phyloP scores from a whole-genome alignment of 2,113 vertebrate genomes.

The Lepisosteus osseus region DNA sequence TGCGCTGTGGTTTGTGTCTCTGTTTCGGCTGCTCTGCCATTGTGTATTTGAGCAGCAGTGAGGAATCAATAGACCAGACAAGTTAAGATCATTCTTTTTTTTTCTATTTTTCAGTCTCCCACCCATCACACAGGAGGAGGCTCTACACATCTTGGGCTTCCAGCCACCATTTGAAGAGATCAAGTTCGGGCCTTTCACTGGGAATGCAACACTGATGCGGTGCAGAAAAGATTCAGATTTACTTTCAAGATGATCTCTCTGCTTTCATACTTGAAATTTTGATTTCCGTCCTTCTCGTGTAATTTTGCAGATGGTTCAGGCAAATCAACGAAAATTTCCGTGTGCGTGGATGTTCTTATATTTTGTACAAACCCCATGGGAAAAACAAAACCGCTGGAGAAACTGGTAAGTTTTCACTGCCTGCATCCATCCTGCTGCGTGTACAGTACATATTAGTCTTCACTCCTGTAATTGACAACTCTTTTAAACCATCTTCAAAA shows the following conservation, averaged over 20 bases:
- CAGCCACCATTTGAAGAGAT: constrained; percentile 97
- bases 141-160: constrained; percentile 91
- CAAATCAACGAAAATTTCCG: constrained; percentile 96
- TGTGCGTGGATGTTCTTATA: constrained; percentile 91
- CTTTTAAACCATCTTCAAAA: no score
- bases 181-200: constrained; percentile 97
- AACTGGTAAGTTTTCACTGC: constrained; percentile 68
- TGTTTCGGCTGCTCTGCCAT: no score
- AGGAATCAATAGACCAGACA: no score
- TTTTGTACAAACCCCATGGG: constrained; percentile 95
- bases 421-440: no score
- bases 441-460: no score
- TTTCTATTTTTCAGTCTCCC: constrained; percentile 68
- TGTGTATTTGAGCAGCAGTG: no score
- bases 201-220: constrained; percentile 97
- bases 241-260: background rate
- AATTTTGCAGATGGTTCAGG: constrained; percentile 88
- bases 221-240: constrained; percentile 36
- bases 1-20: no score
- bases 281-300: constrained; percentile 32
- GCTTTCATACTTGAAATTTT: constrained; percentile 30
- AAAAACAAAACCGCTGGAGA: constrained; percentile 98
- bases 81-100: no score
- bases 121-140: constrained; percentile 94
- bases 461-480: no score